phyloP scores from a whole-genome alignment of 2,113 vertebrate genomes.

The Neodon shergylaensis region DNA sequence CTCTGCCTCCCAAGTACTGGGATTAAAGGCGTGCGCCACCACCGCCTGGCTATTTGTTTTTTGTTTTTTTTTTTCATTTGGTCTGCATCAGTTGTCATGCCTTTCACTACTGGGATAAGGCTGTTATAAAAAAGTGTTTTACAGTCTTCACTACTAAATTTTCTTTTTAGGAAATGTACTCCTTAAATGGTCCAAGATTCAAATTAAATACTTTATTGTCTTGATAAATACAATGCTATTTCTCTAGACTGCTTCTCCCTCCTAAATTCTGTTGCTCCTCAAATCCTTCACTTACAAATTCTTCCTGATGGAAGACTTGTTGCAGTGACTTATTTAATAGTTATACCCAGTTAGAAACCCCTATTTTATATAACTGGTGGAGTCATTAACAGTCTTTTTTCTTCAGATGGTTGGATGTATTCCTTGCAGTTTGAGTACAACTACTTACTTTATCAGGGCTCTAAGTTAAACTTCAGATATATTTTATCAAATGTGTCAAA shows the following conservation, averaged over 20 bases:
- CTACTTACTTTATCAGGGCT: background rate
- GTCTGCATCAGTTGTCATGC: background rate
- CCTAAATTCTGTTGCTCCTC: constrained; percentile 6
- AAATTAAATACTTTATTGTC: constrained; percentile 48
- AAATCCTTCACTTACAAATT: constrained; percentile 47
- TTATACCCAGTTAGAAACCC: constrained; percentile 32
- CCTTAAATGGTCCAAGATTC: constrained; percentile 22
- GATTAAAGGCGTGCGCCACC: too few relatives aligned
- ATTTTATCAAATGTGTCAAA: constrained; percentile 15
- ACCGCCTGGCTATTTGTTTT: too few relatives aligned
- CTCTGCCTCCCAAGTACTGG: too few relatives aligned
- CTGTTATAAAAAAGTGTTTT: constrained; percentile 25
- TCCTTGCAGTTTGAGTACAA: constrained; percentile 11
- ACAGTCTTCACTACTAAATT: constrained; percentile 22
- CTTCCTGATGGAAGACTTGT: background rate
- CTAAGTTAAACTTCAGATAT: constrained; percentile 3
- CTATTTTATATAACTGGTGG: constrained; percentile 17
- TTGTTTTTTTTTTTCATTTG: background rate
- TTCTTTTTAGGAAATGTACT: constrained; percentile 28
- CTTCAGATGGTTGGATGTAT: background rate
- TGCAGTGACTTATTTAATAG: constrained; percentile 42
- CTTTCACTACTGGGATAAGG: constrained; percentile 25
- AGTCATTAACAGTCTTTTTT: constrained; percentile 51
- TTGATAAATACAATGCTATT: background rate
- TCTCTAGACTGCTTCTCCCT: background rate